Base-by-base conservation (phyloP, 2,888 invertebrate genomes). In the Lasioglossum leucozonium region DNA sequence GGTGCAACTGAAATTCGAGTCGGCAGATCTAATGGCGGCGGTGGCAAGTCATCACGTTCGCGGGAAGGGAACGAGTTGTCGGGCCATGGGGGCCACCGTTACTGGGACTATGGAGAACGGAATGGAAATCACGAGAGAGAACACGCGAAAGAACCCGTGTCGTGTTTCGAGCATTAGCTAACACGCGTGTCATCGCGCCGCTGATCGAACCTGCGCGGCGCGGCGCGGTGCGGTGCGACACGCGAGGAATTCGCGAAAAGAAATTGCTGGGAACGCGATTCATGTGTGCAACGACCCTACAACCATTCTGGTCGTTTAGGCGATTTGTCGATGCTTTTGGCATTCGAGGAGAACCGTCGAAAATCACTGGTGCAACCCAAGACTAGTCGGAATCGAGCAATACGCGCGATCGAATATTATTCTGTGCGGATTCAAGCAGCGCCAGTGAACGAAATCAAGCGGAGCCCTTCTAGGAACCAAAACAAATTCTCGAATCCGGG, bases 11-110 rank as follows among this genome's bases (percentile, higher is more conserved):
- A 94, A 94, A 94, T 92, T 91, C 87, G 94, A 94, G 92, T 80
- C 86, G 91, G 93, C 93, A 93, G 89, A 92, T 93, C 94, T 92
- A 95, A 95, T 94, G 93, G 92, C 89, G 90, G 90, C 92, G 87
- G 80, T 82, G 89, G 90, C 93, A 89, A 92, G 92, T 92, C 93
- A 93, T 93, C 94, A 94, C 94, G 94, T 94, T 92, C 92, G 26
- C 40, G 11, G 42, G 26, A 26, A 40, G 37, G 71, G 26, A 72
- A 72, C 72, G 78, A 76, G 73, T 40, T 26, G n/a, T 4, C 74
- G 86, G 82, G 76, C 81, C 80, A 76, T 76, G 77, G 51, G 76
- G 82, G 47, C 67, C 67, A 69, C 73, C 77, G 84, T 85, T 72
- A 84, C 73, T 22, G 79, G 79, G 84, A 78, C 79, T n/a, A 72